Percentiles rank a stretch among this genome's conserved stretches.
Evolutionary conservation across 2,888 invertebrate genomes (phyloP).

Genomic region (Crossocerus cetratus): DNA sequence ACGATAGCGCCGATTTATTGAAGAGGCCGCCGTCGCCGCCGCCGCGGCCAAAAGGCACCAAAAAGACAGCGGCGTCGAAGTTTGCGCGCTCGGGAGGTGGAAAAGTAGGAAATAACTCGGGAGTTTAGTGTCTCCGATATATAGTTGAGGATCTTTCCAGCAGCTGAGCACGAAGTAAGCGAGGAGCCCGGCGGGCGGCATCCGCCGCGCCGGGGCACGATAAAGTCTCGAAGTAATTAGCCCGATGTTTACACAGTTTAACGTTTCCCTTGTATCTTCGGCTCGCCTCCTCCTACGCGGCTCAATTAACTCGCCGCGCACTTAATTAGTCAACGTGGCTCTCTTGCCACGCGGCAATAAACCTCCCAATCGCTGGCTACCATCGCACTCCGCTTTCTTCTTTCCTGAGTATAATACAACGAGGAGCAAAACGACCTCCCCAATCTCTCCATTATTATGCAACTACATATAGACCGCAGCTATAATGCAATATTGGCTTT

Average conservation of each 20-base stretch:
- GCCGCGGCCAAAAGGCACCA: too few species aligned
- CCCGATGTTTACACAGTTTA: constrained; percentile 71
- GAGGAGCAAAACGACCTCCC: too few species aligned
- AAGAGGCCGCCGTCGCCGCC: too few species aligned
- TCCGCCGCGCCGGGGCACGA: constrained; percentile 41
- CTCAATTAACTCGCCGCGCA: constrained; percentile 71
- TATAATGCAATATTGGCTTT: too few species aligned
- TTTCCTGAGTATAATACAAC: too few species aligned
- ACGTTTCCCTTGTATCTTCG: constrained; percentile 62
- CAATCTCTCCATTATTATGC: too few species aligned
- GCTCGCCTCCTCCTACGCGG: constrained; percentile 51
- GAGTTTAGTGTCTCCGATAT: background rate
- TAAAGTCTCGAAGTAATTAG: constrained; percentile 70
- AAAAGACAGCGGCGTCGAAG: background rate
- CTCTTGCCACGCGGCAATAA: constrained; percentile 48
- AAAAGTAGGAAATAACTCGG: too few species aligned
- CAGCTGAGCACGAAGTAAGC: constrained; percentile 3
- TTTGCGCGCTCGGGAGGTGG: background rate
- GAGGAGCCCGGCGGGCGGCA: constrained; percentile 23
- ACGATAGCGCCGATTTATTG: too few species aligned
- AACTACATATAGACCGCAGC: too few species aligned
- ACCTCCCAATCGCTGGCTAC: constrained; percentile 33
- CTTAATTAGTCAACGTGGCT: constrained; percentile 69
- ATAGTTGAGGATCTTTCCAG: constrained; percentile 12
- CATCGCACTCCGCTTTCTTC: constrained; percentile 29